Evolutionary conservation across 2,888 invertebrate species (phyloP).

Genomic region (Lathronympha strigana): DNA sequence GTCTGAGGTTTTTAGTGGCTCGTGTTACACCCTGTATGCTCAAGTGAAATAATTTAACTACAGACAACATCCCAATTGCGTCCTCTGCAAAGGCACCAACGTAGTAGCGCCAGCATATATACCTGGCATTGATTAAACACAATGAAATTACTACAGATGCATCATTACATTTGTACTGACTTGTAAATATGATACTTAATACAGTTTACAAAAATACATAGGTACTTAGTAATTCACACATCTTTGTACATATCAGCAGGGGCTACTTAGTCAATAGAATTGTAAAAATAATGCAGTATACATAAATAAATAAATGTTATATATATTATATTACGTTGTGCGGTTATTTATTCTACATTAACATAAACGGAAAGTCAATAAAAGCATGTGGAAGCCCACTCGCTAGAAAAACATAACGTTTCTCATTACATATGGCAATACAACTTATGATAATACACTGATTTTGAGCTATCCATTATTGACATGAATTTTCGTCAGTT

Average conservation of each 20-base stretch:
- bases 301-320: conserved; percentile 27
- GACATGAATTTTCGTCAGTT: conserved; percentile 22
- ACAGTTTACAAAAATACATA: conserved; percentile 40
- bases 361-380: conserved; percentile 16
- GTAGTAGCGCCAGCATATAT: conserved; percentile 34
- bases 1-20: no score
- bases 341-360: conserved; percentile 22
- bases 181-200: conserved; percentile 33
- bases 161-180: conserved; percentile 33
- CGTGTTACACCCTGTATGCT: no score
- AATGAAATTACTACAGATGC: conserved; percentile 11
- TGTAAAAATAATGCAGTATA: conserved; percentile 25
- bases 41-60: no score
- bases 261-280: conserved; percentile 26
- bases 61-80: no score
- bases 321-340: conserved; percentile 32
- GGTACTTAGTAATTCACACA: conserved; percentile 41
- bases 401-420: conserved; percentile 33
- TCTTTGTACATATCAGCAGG: conserved; percentile 39
- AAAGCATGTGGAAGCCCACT: conserved; percentile 42
- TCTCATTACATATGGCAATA: conserved; percentile 39
- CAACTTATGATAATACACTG: conserved; percentile 37
- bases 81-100: conserved; percentile 46
- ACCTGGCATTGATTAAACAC: conserved; percentile 31
- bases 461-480: conserved; percentile 40